These are phyloP conservation scores for Reinhardtius hippoglossoides DNA, from an alignment of 2,113 vertebrate genomes.

Conservation along the genomic window DNA sequence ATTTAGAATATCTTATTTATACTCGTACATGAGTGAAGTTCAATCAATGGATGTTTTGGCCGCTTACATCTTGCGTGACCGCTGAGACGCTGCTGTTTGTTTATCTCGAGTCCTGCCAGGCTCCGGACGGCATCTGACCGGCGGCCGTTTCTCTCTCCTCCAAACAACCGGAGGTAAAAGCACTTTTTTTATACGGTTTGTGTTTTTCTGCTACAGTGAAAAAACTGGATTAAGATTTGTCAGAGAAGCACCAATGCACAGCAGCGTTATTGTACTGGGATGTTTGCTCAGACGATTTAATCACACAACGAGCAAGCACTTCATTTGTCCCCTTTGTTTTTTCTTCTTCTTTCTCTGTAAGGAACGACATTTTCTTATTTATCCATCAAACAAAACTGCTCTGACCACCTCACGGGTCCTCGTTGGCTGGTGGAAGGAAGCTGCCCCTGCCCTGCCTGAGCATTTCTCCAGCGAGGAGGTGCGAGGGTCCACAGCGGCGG, in stretches of 20 bases:
- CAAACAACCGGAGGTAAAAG: constrained; percentile 56
- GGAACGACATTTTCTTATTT: background rate
- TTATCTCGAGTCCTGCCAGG: constrained; percentile 47
- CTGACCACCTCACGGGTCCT: background rate
- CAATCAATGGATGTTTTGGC: constrained; percentile 24
- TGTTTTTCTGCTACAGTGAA: constrained; percentile 36
- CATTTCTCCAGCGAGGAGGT: background rate
- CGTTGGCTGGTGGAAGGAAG: constrained; percentile 5
- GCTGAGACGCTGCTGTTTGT: constrained; percentile 35
- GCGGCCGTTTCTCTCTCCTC: constrained; percentile 33
- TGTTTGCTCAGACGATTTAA: no score
- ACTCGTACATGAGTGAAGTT: background rate
- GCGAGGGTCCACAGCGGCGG: background rate
- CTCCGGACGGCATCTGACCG: constrained; percentile 30
- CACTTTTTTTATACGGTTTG: constrained; percentile 65
- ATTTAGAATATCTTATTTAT: constrained; percentile 19
- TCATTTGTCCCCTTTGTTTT: background rate
- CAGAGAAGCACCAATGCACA: constrained; percentile 14
- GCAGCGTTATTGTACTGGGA: constrained; percentile 6
- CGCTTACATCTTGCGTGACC: background rate
- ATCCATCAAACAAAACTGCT: background rate
- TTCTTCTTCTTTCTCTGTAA: background rate
- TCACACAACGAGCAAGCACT: constrained; percentile 28
- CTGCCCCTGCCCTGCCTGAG: constrained; percentile 43
- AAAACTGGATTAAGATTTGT: constrained; percentile 31